Evolutionary conservation across 92 coral and sea anemone genomes (phyloP).

Genomic region (Epizoanthus illoricatus): DNA sequence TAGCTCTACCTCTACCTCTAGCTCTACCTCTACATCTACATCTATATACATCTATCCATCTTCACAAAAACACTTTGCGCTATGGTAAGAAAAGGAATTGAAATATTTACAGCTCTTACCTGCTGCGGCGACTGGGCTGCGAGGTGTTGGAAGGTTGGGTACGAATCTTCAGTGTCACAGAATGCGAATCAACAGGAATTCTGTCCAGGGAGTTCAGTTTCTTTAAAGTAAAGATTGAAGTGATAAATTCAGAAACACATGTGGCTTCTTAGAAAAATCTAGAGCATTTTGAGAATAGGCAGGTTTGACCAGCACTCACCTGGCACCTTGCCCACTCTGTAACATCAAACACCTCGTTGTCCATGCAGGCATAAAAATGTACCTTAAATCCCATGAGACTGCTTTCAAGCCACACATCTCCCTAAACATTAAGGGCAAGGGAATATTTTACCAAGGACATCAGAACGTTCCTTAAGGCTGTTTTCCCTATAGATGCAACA

Average conservation of each 20-base stretch:
- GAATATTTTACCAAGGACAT: too few species aligned
- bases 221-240: not conserved
- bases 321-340: constrained; percentile 94
- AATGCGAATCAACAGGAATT: constrained; percentile 32
- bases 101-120: not conserved
- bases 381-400: constrained; percentile 72
- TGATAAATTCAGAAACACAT: not conserved
- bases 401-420: constrained; percentile 93
- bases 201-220: constrained; percentile 28
- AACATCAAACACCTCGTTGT: constrained; percentile 77
- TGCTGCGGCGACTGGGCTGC: not conserved
- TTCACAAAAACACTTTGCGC: too few species aligned
- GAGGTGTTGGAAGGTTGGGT: constrained; percentile 18
- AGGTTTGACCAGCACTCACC: constrained; percentile 46
- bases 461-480: too few species aligned
- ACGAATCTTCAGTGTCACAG: constrained; percentile 27
- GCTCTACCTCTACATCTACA: too few species aligned
- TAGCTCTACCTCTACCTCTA: too few species aligned
- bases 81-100: too few species aligned
- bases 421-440: constrained; percentile 47
- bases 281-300: not conserved
- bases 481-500: too few species aligned
- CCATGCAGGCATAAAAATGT: constrained; percentile 84
- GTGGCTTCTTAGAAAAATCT: not conserved
- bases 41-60: too few species aligned